These are phyloP conservation scores for Ormyrus nitidulus DNA, from an alignment of 2,888 invertebrate species.

Conservation along the genomic window DNA sequence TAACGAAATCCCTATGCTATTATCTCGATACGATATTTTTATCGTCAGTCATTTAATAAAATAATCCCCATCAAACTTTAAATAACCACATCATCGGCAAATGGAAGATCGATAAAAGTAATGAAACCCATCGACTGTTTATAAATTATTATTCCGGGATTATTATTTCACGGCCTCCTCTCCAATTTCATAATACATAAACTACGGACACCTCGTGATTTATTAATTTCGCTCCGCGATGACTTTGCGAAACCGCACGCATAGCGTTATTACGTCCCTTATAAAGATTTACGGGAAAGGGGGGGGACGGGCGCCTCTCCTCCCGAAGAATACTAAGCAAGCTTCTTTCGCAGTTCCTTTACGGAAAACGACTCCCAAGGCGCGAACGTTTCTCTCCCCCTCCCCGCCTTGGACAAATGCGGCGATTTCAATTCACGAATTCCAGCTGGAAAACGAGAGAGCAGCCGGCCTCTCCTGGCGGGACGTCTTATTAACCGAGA, in stretches of 20 bases:
- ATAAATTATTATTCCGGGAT: background rate
- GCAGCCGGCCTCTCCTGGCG: background rate
- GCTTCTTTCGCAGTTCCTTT: background rate
- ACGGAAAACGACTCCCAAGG: slow-evolving; percentile 39
- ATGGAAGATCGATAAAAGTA: background rate
- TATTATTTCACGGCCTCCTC: background rate
- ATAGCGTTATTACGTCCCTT: background rate
- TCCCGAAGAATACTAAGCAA: slow-evolving; percentile 31
- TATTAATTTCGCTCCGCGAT: slow-evolving; percentile 10
- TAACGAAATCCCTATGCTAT: too few relatives aligned
- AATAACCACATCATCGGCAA: slow-evolving; percentile 2
- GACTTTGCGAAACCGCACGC: background rate
- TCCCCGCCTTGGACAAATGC: background rate
- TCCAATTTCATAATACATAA: slow-evolving; percentile 3
- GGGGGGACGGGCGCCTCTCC: background rate
- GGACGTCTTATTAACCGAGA: slow-evolving; percentile 54
- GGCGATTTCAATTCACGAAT: slow-evolving; percentile 53
- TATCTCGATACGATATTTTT: background rate
- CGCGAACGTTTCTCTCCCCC: background rate
- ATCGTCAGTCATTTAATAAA: background rate
- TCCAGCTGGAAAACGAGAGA: background rate
- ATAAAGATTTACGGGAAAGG: slow-evolving; percentile 29
- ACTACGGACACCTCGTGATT: background rate
- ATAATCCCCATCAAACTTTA: background rate
- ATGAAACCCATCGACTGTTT: background rate